Evolutionary conservation across 2,888 invertebrate genomes (phyloP).

Genomic region (Rhagophthalmus giganteus): DNA sequence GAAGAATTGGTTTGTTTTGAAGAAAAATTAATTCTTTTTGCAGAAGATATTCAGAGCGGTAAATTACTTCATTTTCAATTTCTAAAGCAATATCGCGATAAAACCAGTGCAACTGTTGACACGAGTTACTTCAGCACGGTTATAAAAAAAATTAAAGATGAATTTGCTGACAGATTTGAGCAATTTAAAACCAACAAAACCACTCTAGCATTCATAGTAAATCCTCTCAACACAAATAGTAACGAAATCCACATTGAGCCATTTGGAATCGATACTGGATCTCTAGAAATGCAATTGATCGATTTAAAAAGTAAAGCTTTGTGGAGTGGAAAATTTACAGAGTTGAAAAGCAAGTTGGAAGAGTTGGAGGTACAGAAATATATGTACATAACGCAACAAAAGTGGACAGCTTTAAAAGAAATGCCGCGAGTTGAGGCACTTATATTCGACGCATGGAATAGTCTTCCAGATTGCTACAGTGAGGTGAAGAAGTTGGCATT

Average conservation of each 20-base stretch:
- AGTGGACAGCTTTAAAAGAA: slow-evolving; percentile 36
- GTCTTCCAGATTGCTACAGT: slow-evolving; percentile 42
- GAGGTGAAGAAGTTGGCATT: slow-evolving; percentile 35
- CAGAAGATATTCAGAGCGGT: slow-evolving; percentile 16
- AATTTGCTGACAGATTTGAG: slow-evolving; percentile 42
- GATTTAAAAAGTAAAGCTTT: slow-evolving; percentile 39
- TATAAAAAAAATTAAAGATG: too few relatives aligned
- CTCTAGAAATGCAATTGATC: neutral
- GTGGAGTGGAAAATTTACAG: slow-evolving; percentile 40
- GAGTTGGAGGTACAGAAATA: slow-evolving; percentile 42
- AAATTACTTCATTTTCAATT: slow-evolving; percentile 10
- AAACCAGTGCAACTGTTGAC: slow-evolving; percentile 2
- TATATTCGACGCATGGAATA: slow-evolving; percentile 38
- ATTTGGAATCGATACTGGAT: neutral
- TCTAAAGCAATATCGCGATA: slow-evolving; percentile 6
- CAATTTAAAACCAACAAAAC: slow-evolving; percentile 41
- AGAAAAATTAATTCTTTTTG: slow-evolving; percentile 37
- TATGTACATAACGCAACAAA: slow-evolving; percentile 33
- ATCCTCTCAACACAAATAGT: slow-evolving; percentile 37
- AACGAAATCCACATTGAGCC: slow-evolving; percentile 15
- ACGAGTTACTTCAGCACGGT: slow-evolving; percentile 4
- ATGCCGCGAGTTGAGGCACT: slow-evolving; percentile 1
- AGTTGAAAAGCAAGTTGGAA: slow-evolving; percentile 50
- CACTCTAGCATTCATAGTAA: slow-evolving; percentile 39
- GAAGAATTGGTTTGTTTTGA: slow-evolving; percentile 36